These are phyloP conservation scores for Neodiprion virginianus DNA, from an alignment of 1,140 invertebrate species.

Conservation along the genomic window DNA sequence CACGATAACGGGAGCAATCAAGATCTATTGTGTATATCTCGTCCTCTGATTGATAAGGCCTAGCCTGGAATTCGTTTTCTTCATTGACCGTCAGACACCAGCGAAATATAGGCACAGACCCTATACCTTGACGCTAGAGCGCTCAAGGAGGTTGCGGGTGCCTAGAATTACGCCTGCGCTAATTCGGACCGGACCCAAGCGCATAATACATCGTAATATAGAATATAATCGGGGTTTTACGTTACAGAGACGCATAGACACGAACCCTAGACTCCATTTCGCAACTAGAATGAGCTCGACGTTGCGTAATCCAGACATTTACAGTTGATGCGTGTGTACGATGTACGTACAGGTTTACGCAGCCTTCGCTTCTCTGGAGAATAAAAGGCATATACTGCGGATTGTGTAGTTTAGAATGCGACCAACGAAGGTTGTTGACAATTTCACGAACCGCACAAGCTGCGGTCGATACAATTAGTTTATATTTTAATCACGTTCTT, in stretches of 20 bases:
- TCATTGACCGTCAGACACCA: background rate
- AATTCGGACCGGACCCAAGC: background rate
- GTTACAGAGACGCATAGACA: background rate
- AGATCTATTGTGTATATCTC: background rate
- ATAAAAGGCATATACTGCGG: background rate
- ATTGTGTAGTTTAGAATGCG: background rate
- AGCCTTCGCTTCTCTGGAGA: background rate
- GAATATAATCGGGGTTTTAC: background rate
- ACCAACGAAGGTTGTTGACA: background rate
- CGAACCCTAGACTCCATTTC: background rate
- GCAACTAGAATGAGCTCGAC: background rate
- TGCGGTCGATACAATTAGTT: too few relatives aligned
- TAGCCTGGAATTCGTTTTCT: background rate
- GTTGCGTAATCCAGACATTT: background rate
- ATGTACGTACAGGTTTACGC: background rate
- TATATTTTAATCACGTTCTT: too few relatives aligned
- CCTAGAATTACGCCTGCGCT: background rate
- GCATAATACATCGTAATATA: background rate
- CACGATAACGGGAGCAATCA: background rate
- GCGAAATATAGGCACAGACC: background rate
- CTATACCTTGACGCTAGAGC: background rate
- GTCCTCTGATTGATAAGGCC: background rate
- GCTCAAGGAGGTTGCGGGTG: background rate
- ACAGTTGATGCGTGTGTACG: background rate
- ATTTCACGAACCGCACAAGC: background rate